Evolutionary conservation across 2,113 vertebrate genomes (phyloP).

Genomic region (Danio rerio): DNA sequence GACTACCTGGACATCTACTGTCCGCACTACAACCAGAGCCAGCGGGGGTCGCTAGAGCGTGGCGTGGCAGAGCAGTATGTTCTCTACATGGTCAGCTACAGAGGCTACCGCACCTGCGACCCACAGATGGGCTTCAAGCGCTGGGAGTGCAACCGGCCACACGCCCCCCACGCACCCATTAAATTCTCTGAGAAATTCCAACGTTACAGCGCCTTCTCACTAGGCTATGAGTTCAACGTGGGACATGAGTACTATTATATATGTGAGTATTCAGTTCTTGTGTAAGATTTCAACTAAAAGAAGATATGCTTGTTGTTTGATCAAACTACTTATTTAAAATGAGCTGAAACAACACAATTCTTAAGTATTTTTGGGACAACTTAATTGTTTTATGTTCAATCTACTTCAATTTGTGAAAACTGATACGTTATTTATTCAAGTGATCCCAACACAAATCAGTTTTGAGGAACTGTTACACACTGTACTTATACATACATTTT

Average conservation of each 20-base stretch:
- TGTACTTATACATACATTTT: no score
- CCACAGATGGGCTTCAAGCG: slow-evolving; percentile 91
- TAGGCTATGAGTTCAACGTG: slow-evolving; percentile 95
- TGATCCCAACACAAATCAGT: no score
- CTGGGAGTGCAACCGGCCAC: slow-evolving; percentile 96
- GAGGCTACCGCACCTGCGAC: slow-evolving; percentile 90
- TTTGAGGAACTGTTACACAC: no score
- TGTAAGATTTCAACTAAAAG: not conserved
- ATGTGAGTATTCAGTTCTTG: slow-evolving; percentile 72
- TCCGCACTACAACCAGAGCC: slow-evolving; percentile 87
- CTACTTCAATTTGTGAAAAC: no score
- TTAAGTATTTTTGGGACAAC: no score
- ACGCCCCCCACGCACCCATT: slow-evolving; percentile 92
- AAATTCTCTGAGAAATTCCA: slow-evolving; percentile 99
- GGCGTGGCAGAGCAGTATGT: slow-evolving; percentile 88
- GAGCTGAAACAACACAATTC: no score
- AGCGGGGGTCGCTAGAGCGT: slow-evolving; percentile 78
- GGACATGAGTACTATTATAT: slow-evolving; percentile 98
- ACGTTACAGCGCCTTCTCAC: slow-evolving; percentile 96
- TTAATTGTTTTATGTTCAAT: no score
- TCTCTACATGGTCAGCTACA: slow-evolving; percentile 93
- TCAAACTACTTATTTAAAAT: no score
- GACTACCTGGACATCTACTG: slow-evolving; percentile 99
- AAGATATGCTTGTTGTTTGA: not conserved
- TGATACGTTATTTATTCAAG: no score